Conservation (phyloP, 1,140 invertebrate species). For the Epicauta chinensis region DNA sequence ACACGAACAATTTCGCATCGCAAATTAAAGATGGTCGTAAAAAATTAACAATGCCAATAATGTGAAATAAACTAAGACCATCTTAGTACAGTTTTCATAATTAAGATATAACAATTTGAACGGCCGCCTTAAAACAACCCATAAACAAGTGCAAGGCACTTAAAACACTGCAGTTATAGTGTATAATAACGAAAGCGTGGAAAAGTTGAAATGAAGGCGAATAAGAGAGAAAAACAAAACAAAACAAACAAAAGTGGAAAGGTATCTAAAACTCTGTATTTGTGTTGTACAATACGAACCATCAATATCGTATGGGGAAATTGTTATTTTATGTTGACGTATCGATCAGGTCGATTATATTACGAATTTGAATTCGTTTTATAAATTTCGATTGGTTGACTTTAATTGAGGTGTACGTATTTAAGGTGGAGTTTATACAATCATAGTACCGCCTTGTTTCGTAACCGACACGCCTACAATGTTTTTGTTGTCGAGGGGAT, state of each 20-base stretch:
- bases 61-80: slow-evolving; percentile 22
- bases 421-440: slow-evolving; percentile 4
- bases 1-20: background rate
- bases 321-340: too few relatives aligned
- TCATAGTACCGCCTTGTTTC: slow-evolving; percentile 14
- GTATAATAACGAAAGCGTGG: slow-evolving; percentile 35
- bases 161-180: slow-evolving; percentile 32
- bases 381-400: slow-evolving; percentile 23
- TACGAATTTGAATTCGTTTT: too few relatives aligned
- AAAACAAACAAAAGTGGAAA: too few relatives aligned
- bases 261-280: too few relatives aligned
- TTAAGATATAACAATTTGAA: slow-evolving; percentile 41
- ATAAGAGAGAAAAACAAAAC: background rate
- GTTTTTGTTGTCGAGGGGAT: too few relatives aligned
- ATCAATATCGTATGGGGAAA: too few relatives aligned
- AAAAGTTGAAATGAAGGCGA: slow-evolving; percentile 32
- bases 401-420: slow-evolving; percentile 24
- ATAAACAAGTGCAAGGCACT: slow-evolving; percentile 38
- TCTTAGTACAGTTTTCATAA: slow-evolving; percentile 26
- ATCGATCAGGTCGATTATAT: too few relatives aligned
- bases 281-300: too few relatives aligned
- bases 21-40: slow-evolving; percentile 8
- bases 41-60: slow-evolving; percentile 13
- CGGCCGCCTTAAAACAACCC: slow-evolving; percentile 33
- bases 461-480: background rate